Conservation (phyloP, 2,797 vertebrate species). For the Liparis tanakae region DNA sequence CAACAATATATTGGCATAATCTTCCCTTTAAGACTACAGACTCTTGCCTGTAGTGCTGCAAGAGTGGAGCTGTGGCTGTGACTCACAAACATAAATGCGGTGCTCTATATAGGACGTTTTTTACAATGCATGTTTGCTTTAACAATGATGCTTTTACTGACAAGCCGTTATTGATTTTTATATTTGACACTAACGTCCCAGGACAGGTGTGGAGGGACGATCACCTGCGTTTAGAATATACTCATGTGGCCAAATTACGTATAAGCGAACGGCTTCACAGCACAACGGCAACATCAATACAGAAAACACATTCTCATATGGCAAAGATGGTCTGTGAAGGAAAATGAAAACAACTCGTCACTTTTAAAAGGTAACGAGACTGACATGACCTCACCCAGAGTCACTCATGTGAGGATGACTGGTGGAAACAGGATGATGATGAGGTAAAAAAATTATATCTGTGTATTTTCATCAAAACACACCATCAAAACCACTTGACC, state of each 20-base stretch:
- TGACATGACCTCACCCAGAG: constrained; percentile 55
- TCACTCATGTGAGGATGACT: constrained; percentile 54
- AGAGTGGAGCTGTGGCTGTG: constrained; percentile 23
- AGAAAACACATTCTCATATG: constrained; percentile 49
- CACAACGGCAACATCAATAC: constrained; percentile 43
- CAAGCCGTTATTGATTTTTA: constrained; percentile 20
- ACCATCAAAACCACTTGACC: constrained; percentile 68
- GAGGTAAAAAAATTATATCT: constrained; percentile 61
- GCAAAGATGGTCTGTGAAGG: constrained; percentile 34
- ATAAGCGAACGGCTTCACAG: constrained; percentile 31
- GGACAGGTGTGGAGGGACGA: constrained; percentile 28
- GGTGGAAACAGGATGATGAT: constrained; percentile 61
- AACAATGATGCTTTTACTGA: constrained; percentile 7
- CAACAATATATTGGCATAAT: constrained; percentile 31
- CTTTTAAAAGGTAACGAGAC: constrained; percentile 47
- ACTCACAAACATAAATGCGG: constrained; percentile 31
- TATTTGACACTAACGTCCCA: constrained; percentile 28
- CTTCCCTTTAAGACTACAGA: constrained; percentile 23
- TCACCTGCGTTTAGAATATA: constrained; percentile 34
- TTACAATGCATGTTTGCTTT: constrained; percentile 6
- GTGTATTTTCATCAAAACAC: constrained; percentile 69
- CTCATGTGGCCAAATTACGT: constrained; percentile 26
- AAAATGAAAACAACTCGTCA: constrained; percentile 57
- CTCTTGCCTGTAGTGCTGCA: constrained; percentile 27
- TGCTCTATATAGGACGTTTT: constrained; percentile 10